Conservation (phyloP, 1,140 invertebrate genomes). For the Leptinotarsa lineolata region DNA sequence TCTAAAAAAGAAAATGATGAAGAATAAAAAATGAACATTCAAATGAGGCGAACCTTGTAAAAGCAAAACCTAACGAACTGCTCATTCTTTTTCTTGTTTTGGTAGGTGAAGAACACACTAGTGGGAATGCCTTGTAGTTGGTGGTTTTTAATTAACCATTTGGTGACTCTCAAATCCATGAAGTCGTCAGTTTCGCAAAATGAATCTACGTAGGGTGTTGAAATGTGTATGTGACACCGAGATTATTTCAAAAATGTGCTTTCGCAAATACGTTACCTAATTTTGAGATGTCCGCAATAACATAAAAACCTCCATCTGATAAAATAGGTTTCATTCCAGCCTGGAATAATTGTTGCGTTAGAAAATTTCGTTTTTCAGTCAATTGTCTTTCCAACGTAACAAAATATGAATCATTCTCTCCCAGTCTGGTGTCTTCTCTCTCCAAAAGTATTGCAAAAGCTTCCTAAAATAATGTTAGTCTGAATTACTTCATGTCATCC, state of each 20-base stretch:
- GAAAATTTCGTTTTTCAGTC: constrained; percentile 79
- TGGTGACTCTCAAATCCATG: constrained; percentile 87
- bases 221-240: constrained; percentile 41
- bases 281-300: constrained; percentile 73
- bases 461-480: constrained; percentile 74
- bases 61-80: constrained; percentile 75
- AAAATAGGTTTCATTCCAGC: constrained; percentile 86
- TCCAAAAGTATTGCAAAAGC: constrained; percentile 88
- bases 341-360: constrained; percentile 74
- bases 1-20: constrained; percentile 52
- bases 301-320: constrained; percentile 96
- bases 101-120: constrained; percentile 84
- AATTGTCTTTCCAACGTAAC: constrained; percentile 74
- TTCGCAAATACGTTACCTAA: constrained; percentile 63
- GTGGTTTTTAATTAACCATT: constrained; percentile 90
- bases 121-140: constrained; percentile 90
- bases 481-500: too few relatives aligned
- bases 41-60: constrained; percentile 45
- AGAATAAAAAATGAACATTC: not conserved
- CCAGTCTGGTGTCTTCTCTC: constrained; percentile 71
- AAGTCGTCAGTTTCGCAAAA: constrained; percentile 62
- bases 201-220: constrained; percentile 57
- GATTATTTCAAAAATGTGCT: not conserved
- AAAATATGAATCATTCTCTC: constrained; percentile 81
- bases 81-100: constrained; percentile 68